These are phyloP conservation scores for Arctopsyche grandis DNA, from an alignment of 1,140 invertebrate genomes.

Conservation along the genomic window DNA sequence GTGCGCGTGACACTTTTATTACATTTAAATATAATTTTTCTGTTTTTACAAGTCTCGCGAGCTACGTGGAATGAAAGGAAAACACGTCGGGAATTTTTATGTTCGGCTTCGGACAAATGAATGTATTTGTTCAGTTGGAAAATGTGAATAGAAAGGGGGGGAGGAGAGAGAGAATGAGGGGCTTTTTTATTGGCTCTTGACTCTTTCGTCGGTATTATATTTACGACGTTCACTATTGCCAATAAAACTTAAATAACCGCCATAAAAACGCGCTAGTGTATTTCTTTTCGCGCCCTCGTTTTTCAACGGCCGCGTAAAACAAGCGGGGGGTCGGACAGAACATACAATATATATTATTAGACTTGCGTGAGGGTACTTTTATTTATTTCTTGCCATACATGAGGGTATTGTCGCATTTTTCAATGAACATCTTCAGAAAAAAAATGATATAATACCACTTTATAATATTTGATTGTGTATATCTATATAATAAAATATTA, in stretches of 20 bases:
- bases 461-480: no score
- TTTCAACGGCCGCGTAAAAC: conserved; percentile 2
- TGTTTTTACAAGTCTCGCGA: neutral
- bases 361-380: no score
- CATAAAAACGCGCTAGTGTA: conserved; percentile 15
- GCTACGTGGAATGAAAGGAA: neutral
- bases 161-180: neutral
- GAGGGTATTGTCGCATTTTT: no score
- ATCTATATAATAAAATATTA: no score
- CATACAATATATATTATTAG: neutral
- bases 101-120: conserved; percentile 21
- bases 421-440: no score
- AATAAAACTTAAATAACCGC: conserved; percentile 32
- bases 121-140: conserved; percentile 5
- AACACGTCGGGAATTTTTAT: conserved; percentile 25
- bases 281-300: conserved; percentile 16
- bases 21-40: neutral
- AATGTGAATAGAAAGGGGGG: neutral
- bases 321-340: neutral
- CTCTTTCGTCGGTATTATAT: conserved; percentile 24
- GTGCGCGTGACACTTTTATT: neutral
- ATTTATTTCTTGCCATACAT: no score
- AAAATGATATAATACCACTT: no score
- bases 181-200: conserved; percentile 25
- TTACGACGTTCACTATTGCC: conserved; percentile 28